phyloP scores from a whole-genome alignment of 2,113 vertebrate species.

The Sapajus apella region DNA sequence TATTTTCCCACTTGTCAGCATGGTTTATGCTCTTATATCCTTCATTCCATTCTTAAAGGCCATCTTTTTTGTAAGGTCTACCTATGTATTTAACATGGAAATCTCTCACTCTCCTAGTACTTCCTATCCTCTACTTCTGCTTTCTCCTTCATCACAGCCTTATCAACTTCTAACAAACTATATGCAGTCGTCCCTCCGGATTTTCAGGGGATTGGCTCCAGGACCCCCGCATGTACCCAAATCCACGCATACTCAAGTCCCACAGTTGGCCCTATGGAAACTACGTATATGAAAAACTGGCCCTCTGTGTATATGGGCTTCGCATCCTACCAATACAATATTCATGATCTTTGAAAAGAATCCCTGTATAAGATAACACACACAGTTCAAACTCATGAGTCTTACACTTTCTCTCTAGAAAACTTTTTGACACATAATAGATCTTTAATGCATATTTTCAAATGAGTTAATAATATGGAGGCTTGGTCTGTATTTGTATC shows the following conservation, averaged over 20 bases:
- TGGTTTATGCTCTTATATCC: neutral
- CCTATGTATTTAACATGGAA: neutral
- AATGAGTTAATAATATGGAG: neutral
- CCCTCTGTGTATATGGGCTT: neutral
- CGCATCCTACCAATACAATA: neutral
- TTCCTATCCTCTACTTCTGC: neutral
- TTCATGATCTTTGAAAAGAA: neutral
- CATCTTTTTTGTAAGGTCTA: neutral
- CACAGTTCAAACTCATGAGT: neutral
- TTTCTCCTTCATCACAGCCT: neutral
- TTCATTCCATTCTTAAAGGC: neutral
- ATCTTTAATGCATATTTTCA: neutral
- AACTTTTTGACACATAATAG: neutral
- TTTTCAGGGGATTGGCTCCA: neutral
- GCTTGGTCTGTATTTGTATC: neutral
- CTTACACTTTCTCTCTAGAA: neutral
- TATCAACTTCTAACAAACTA: neutral
- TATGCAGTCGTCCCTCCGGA: neutral
- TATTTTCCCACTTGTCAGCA: neutral
- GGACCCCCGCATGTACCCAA: neutral
- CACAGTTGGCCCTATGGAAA: neutral
- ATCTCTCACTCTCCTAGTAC: neutral
- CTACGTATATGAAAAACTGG: neutral
- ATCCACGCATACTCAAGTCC: neutral
- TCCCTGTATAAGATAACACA: neutral